phyloP scores from a whole-genome alignment of 2,113 vertebrate genomes.

The Neodon shergylaensis region DNA sequence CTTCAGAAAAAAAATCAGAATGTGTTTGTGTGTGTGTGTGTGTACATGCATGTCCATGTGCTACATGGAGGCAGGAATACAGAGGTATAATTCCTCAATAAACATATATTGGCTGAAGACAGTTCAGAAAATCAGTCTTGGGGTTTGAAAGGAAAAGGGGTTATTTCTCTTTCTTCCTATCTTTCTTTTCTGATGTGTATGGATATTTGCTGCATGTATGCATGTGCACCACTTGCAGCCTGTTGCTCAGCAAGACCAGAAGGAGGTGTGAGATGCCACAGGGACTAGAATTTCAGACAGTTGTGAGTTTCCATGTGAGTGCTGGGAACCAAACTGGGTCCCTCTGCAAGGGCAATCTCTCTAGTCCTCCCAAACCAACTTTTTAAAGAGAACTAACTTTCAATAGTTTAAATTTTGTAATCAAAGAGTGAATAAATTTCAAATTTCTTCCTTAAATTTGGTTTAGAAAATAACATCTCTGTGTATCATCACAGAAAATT shows the following conservation, averaged over 20 bases:
- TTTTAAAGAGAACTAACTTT: not conserved
- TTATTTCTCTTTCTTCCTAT: not conserved
- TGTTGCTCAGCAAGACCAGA: too few relatives aligned
- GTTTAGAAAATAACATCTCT: not conserved
- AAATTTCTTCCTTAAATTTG: not conserved
- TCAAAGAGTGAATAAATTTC: not conserved
- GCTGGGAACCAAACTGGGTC: too few relatives aligned
- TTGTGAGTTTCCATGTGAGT: not conserved
- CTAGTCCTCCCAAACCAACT: not conserved
- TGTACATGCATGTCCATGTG: not conserved
- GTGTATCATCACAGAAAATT: not conserved
- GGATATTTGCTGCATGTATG: not conserved
- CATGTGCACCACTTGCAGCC: too few relatives aligned
- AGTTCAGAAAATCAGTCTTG: not conserved
- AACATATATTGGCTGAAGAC: not conserved
- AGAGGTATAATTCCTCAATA: not conserved
- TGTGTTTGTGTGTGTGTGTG: not conserved
- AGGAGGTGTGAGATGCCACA: not conserved
- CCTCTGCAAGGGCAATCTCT: not conserved
- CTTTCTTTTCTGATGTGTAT: not conserved
- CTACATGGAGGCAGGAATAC: not conserved
- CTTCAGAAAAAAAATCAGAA: not conserved
- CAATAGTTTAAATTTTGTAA: not conserved
- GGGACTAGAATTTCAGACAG: too few relatives aligned
- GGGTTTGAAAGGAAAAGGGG: not conserved